Conservation (phyloP, 2,888 invertebrate species). For the Timandra comae region DNA sequence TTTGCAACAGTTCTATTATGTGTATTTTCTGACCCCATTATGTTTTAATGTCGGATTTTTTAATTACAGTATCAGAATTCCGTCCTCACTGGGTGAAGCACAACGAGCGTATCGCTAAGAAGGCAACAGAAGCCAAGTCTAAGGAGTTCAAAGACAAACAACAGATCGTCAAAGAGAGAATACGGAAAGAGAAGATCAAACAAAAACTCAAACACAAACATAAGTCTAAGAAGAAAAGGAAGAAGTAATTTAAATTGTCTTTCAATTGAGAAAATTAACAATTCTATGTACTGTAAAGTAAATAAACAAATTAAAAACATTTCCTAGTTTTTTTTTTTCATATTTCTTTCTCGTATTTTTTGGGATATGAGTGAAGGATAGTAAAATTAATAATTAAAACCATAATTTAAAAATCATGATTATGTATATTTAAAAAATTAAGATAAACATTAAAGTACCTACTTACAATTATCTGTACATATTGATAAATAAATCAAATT, state of each 20-base stretch:
- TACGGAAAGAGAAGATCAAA: conserved; percentile 79
- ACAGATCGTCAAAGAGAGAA: conserved; percentile 85
- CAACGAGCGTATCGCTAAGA: conserved; percentile 79
- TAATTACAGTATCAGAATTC: conserved; percentile 64
- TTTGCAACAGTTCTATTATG: no score
- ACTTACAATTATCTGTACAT: conserved; percentile 73
- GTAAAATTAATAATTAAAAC: no score
- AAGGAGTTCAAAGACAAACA: conserved; percentile 84
- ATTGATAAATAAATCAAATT: conserved; percentile 64
- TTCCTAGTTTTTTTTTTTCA: no score
- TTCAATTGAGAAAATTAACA: no score
- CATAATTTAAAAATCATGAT: conserved; percentile 59
- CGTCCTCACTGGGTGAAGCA: conserved; percentile 87
- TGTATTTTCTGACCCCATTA: no score
- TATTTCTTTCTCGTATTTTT: no score
- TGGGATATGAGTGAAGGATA: no score
- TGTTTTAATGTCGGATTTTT: no score
- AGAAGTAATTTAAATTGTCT: no score
- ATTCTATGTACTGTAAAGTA: no score
- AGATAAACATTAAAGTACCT: conserved; percentile 66
- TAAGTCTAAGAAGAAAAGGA: conserved; percentile 45
- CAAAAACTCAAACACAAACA: conserved; percentile 66
- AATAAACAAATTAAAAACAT: no score
- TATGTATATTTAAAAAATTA: conserved; percentile 73
- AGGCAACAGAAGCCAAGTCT: conserved; percentile 50